A percentile compares a stretch with the other conserved stretches of the same genome.
Conservation (phyloP, 2,113 vertebrate species). For the Colaptes auratus region DNA sequence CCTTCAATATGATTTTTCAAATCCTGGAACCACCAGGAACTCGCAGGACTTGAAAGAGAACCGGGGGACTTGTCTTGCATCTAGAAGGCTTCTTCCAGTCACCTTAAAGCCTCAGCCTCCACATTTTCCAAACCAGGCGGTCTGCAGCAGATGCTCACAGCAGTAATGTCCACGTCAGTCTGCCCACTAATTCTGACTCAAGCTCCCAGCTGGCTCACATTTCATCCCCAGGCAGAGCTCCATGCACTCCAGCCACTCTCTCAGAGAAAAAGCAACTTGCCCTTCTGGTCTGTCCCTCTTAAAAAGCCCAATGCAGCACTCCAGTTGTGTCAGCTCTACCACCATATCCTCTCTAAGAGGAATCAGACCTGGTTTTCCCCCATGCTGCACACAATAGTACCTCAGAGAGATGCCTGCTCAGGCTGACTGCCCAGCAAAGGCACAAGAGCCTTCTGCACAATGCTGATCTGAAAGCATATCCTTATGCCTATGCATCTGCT, state of each 20-base stretch:
- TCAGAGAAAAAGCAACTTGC: too few relatives aligned
- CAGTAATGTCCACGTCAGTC: fast-evolving
- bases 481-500: neutral
- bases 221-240: neutral
- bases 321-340: neutral
- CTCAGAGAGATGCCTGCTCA: neutral
- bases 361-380: neutral
- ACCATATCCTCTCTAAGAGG: neutral
- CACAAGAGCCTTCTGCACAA: neutral
- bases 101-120: neutral
- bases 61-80: too few relatives aligned
- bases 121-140: fast-evolving
- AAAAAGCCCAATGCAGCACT: neutral
- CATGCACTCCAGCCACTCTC: neutral
- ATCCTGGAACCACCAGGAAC: too few relatives aligned
- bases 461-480: neutral
- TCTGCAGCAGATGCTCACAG: neutral
- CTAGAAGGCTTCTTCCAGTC: neutral
- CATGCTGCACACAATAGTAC: fast-evolving
- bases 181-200: neutral
- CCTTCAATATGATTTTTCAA: fast-evolving
- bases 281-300: neutral
- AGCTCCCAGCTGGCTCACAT: neutral
- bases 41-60: neutral
- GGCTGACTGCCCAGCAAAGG: neutral